Conservation (phyloP, 1,140 invertebrate species). For the Agrypnia vestita region DNA sequence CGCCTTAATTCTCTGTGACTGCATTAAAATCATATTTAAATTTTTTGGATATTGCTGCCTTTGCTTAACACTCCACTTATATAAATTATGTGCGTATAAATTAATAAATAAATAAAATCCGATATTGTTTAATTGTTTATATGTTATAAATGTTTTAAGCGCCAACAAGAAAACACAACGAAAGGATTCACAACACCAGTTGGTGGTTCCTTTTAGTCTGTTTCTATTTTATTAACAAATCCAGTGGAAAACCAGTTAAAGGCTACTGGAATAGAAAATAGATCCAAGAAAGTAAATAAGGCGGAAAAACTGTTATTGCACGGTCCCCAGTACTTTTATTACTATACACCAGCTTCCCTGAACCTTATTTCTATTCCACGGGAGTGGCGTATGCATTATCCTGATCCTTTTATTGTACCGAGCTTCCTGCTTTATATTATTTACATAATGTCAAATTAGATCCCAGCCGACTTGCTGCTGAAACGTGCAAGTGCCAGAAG, state of each 20-base stretch:
- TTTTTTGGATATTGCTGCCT: too few species aligned
- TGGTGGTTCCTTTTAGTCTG: background rate
- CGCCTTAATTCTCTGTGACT: too few species aligned
- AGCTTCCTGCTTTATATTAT: too few species aligned
- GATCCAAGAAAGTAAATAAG: slow-evolving; percentile 53
- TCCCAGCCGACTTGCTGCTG: too few species aligned
- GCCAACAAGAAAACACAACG: background rate
- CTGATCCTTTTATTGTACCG: background rate
- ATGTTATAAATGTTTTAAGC: too few species aligned
- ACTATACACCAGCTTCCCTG: slow-evolving; percentile 8
- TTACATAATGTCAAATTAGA: too few species aligned
- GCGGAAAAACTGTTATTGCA: slow-evolving; percentile 55
- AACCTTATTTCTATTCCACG: background rate
- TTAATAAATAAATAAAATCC: too few species aligned
- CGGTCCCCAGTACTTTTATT: slow-evolving; percentile 47
- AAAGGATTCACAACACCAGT: slow-evolving; percentile 10
- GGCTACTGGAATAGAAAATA: slow-evolving; percentile 41
- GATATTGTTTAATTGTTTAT: too few species aligned
- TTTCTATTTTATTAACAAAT: slow-evolving; percentile 23
- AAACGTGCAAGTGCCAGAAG: too few species aligned
- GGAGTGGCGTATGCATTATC: slow-evolving; percentile 12
- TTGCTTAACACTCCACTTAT: too few species aligned
- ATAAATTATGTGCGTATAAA: too few species aligned
- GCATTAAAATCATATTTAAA: too few species aligned
- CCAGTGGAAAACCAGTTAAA: slow-evolving; percentile 34